Evolutionary conservation across 2,888 invertebrate genomes (phyloP), one percentile per base, ranked within the genome.

Genomic region (Latrodectus elegans): DNA sequence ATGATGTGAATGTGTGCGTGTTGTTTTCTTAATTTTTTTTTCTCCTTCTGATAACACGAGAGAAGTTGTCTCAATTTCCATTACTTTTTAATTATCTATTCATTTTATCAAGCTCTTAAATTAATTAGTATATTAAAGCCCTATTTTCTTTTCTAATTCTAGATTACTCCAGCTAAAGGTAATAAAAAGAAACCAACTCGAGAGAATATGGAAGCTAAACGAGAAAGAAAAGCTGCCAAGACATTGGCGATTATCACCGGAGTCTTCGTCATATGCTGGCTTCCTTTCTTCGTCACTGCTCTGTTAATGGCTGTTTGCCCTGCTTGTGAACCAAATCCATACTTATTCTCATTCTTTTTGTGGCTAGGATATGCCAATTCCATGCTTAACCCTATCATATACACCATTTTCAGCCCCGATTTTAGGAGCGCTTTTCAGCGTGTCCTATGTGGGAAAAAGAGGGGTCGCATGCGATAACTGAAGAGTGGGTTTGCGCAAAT

Each of bases 311-410:
- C 98, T 0, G 94, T 97, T 86, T 97, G 97, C 90, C 78, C 78
- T 3, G 51, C 83, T 8, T 91, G 91, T 83, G 94, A 94, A 89
- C 95, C 96, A 90, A 95, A 95, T 92, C 95, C 95, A 90, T 94
- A 95, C 91, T 92, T 96, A 89, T 95, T 95, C 90, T 95, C 95
- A 91, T 94, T 96, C 91, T 95, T 96, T 92, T 94, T 96, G 75
- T 97, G 97, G 97, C 94, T 97, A 82, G 97, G 97, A 78, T 97
- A 97, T 92, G 96, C 96, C 92, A 97, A 97, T 93, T 96, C 96
- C 73, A 96, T 97, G 72, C 94, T 97, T 78, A 97, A 97, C 92
- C 97, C 97, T 15, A 95, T 97, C 89, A 90, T 90, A 51, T 90
- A 90, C 68, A 90, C 90, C 11, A 96, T 97, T 91, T 97, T 97